Evolutionary conservation across 2,113 vertebrate genomes (phyloP).

Genomic region (Eupsittula cactorum): DNA sequence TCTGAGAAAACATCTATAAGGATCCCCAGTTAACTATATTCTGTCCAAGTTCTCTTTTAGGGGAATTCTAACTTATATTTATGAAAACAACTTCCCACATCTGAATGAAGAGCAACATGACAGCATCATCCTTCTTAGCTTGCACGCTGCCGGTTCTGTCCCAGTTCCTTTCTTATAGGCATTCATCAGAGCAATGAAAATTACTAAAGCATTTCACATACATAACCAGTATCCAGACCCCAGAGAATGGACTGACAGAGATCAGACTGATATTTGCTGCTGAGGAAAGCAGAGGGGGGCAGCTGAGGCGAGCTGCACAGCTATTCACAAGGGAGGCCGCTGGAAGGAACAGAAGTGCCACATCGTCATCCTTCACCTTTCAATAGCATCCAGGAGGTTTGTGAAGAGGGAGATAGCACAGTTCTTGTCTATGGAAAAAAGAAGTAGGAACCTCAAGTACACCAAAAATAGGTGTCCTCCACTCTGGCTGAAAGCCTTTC

Average conservation of each 20-base stretch:
- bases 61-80: constrained; percentile 3
- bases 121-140: constrained; percentile 41
- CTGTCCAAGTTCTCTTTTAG: background rate
- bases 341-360: background rate
- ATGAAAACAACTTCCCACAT: constrained; percentile 40
- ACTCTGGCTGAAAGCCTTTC: background rate
- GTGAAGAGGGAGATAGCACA: background rate
- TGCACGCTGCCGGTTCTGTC: constrained; percentile 26
- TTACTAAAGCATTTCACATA: constrained; percentile 22
- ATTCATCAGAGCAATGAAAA: constrained; percentile 39
- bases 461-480: background rate
- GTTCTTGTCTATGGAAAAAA: background rate
- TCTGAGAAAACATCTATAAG: background rate
- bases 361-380: background rate
- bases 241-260: background rate
- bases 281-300: background rate
- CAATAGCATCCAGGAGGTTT: background rate
- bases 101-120: constrained; percentile 10
- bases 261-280: background rate
- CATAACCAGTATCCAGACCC: background rate
- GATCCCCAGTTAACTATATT: background rate
- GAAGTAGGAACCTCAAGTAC: background rate
- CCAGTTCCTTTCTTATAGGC: background rate
- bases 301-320: background rate
- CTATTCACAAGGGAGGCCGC: background rate